Conservation (phyloP, 1,140 invertebrate species). For the Monochamus saltuarius region DNA sequence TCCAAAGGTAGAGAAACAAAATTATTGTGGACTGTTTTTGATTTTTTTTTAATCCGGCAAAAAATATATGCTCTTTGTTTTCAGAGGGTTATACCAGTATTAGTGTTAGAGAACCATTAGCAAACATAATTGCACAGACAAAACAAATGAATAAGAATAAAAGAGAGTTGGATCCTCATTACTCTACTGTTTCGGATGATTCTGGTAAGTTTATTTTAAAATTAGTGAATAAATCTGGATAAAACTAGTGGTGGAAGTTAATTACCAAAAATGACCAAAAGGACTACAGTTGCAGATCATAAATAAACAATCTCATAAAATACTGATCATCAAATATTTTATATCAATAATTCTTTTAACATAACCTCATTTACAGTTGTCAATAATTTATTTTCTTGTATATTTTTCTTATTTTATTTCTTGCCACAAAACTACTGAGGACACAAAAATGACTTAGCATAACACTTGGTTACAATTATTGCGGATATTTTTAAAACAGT, state of each 20-base stretch:
- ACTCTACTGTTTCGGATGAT: slow-evolving; percentile 82
- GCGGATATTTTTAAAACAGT: too few relatives aligned
- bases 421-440: too few relatives aligned
- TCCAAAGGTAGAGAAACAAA: too few relatives aligned
- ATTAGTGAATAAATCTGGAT: too few relatives aligned
- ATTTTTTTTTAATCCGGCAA: too few relatives aligned
- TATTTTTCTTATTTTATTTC: too few relatives aligned
- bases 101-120: slow-evolving; percentile 82
- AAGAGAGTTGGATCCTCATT: slow-evolving; percentile 68
- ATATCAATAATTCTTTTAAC: background rate
- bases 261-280: too few relatives aligned
- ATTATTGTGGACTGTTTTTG: too few relatives aligned
- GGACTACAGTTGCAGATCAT: background rate
- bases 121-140: slow-evolving; percentile 65
- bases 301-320: background rate
- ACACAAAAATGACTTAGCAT: too few relatives aligned
- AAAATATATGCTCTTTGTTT: background rate
- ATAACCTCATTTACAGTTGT: background rate
- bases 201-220: slow-evolving; percentile 67
- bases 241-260: too few relatives aligned
- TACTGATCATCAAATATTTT: background rate
- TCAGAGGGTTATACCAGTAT: slow-evolving; percentile 88
- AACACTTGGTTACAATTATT: too few relatives aligned
- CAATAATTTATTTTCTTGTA: background rate
- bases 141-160: slow-evolving; percentile 54